Conservation (phyloP, 64 coral and sea anemone genomes). For the Montipora cactus region DNA sequence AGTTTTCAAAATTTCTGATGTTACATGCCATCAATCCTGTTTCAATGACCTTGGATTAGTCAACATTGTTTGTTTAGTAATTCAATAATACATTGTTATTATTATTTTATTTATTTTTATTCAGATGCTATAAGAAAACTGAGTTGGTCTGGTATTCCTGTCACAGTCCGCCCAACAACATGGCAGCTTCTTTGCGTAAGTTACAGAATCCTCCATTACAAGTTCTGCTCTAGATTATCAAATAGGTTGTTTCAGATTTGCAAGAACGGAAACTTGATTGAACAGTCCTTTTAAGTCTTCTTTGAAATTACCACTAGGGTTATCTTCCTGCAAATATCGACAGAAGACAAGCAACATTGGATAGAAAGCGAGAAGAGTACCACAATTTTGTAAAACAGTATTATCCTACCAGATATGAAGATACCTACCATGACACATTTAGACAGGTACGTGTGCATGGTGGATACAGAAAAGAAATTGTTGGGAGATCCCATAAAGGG, state of each 20-base stretch:
- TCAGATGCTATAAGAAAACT: conserved; percentile 88
- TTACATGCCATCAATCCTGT: no score
- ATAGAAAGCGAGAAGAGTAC: conserved; percentile 97
- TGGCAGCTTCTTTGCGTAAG: conserved; percentile 97
- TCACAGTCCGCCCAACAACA: conserved; percentile 91
- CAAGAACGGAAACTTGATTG: no score
- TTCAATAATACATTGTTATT: background rate
- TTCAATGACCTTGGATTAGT: background rate
- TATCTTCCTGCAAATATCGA: conserved; percentile 97
- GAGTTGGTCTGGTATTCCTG: conserved; percentile 98
- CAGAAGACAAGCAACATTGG: conserved; percentile 92
- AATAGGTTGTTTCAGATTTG: no score
- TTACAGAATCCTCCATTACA: background rate
- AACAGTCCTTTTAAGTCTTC: background rate
- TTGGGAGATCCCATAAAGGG: no score
- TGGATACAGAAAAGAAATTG: no score
- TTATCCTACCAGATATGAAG: conserved; percentile 94
- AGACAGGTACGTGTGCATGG: conserved; percentile 73
- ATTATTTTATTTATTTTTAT: background rate
- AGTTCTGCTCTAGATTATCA: no score
- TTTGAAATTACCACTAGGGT: conserved; percentile 44
- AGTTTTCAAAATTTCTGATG: no score
- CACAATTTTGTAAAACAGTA: conserved; percentile 95
- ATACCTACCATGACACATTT: conserved; percentile 92
- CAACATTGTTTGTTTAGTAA: background rate